Base-by-base conservation (phyloP, 2,797 vertebrate species). In the Poeciliopsis infans region DNA sequence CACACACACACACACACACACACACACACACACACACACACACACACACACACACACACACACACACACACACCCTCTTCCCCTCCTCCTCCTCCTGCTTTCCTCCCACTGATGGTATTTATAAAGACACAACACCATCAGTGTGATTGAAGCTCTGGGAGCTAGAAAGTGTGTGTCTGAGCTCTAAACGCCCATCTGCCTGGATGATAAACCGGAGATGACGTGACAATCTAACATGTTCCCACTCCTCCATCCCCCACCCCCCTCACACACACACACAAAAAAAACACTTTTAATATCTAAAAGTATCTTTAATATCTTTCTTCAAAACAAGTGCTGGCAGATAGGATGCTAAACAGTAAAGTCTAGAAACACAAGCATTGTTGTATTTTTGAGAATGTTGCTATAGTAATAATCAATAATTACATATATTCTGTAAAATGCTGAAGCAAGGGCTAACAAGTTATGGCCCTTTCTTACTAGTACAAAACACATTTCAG, bases 171-270 rank as follows among this genome's bases (percentile, higher is more conserved):
- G 20, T 68, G 68, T 18, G 59, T 75, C 16, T 64, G 73, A 82
- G 78, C 72, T 74, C 33, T 72, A 68, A 33, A 74, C 61, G 11
- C 70, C 74, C 81, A 71, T 86, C 49, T 61, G 43, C 45, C 64
- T 28, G 71, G 28, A 33, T n/a, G 84, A 23, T 15, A 68, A 71
- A 47, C 16, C 47, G 25, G 66, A 81, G 71, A 81, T 76, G 75
- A 79, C 72, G 77, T 43, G 69, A 77, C 61, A 72, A 53, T 83
- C 71, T 61, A 64, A 61, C 69, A 53, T 76, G 74, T 39, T 71
- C 79, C 57, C 39, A 75, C 47, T n/a, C n/a, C n/a, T n/a, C n/a
- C n/a, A 85, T 64, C 69, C 78, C 33, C 6, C 6, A 39, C 6
- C 1, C 1, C 1, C 1, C 1, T 31, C 1, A 31, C 1, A 31